Percentiles rank a stretch among this genome's conserved stretches.
These are phyloP conservation scores for Synergus gifuensis DNA, from an alignment of 2,888 invertebrate genomes.

Conservation along the genomic window DNA sequence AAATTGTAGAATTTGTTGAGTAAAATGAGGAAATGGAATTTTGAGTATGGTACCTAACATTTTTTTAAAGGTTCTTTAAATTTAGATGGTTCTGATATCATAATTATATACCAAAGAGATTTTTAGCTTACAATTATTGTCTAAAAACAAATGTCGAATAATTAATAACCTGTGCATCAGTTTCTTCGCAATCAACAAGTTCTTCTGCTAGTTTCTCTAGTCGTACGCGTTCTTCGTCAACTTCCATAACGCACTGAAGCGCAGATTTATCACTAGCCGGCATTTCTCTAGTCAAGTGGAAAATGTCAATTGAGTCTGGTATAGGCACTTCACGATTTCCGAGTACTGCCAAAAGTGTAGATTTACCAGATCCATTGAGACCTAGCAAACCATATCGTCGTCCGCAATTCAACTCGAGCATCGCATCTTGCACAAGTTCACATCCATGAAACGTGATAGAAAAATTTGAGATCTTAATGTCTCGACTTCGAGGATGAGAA, in stretches of 20 bases:
- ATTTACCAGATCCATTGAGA: slow-evolving; percentile 99
- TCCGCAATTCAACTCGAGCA: slow-evolving; percentile 98
- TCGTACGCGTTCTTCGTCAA: slow-evolving; percentile 94
- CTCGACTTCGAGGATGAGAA: slow-evolving; percentile 96
- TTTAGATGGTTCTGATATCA: too few species aligned
- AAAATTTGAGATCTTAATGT: slow-evolving; percentile 97
- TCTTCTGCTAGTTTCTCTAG: slow-evolving; percentile 96
- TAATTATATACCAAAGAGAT: too few species aligned
- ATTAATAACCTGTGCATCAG: slow-evolving; percentile 82
- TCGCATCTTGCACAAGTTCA: slow-evolving; percentile 96
- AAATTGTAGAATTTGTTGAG: too few species aligned
- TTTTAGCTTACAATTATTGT: too few species aligned
- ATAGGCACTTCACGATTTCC: slow-evolving; percentile 97
- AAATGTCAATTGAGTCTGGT: slow-evolving; percentile 98
- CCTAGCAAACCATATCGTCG: slow-evolving; percentile 97
- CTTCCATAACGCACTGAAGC: slow-evolving; percentile 97
- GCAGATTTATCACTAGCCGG: slow-evolving; percentile 98
- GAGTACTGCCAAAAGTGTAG: slow-evolving; percentile 93
- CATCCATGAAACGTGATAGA: slow-evolving; percentile 99
- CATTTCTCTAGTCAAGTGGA: slow-evolving; percentile 97
- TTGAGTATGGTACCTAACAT: too few species aligned
- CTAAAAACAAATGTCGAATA: not conserved
- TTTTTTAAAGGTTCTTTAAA: too few species aligned
- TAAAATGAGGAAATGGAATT: too few species aligned
- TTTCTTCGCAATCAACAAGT: slow-evolving; percentile 88